Percentiles rank a stretch among this genome's conserved stretches.
Conservation (phyloP, 2,797 vertebrate species). For the Prionace glauca region DNA sequence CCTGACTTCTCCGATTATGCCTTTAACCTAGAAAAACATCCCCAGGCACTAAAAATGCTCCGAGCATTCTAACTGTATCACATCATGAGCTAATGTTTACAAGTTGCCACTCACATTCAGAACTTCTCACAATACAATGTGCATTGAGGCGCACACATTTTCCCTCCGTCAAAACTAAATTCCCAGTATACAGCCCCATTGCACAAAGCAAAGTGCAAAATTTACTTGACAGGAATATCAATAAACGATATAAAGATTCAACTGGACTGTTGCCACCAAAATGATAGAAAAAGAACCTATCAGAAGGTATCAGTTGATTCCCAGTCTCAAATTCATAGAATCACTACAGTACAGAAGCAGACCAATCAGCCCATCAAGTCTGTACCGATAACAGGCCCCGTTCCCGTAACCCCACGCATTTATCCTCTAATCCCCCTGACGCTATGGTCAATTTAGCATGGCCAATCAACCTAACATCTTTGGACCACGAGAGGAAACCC, state of each 20-base stretch:
- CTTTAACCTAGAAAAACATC: background rate
- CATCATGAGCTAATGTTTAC: background rate
- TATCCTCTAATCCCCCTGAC: too few relatives aligned
- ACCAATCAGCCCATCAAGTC: too few relatives aligned
- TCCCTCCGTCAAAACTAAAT: background rate
- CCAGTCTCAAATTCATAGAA: too few relatives aligned
- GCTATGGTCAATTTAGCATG: too few relatives aligned
- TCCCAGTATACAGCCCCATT: background rate
- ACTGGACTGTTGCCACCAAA: background rate
- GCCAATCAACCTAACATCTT: too few relatives aligned
- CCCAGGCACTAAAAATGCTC: background rate
- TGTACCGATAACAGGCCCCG: too few relatives aligned
- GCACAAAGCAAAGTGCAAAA: background rate
- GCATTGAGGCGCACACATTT: background rate
- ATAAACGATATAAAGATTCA: background rate
- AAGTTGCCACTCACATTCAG: background rate
- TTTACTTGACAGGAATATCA: background rate
- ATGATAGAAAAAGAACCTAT: background rate
- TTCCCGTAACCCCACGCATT: too few relatives aligned
- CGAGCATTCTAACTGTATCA: background rate
- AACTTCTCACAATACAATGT: background rate
- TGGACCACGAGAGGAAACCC: too few relatives aligned
- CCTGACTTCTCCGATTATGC: too few relatives aligned
- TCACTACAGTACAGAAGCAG: too few relatives aligned
- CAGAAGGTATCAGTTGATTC: background rate